Percentiles rank a stretch among this genome's conserved stretches.
Conservation (phyloP, 1,140 invertebrate genomes). For the Chironomus striatipennis region DNA sequence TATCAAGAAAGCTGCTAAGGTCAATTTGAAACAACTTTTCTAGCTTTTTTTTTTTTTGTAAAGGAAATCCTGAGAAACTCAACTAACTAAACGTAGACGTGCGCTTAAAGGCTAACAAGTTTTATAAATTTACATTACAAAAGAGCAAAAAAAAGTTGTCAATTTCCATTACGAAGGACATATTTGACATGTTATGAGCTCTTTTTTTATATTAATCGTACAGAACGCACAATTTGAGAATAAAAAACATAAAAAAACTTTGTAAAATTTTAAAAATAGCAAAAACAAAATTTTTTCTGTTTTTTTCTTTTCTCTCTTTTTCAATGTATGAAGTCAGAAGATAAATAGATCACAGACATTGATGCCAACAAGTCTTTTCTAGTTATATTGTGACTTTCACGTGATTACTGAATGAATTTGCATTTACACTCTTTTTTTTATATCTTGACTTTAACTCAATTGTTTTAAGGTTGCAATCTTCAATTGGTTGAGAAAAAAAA, state of each 20-base stretch:
- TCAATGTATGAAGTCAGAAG: neutral
- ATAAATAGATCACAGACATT: neutral
- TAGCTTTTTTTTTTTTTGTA: neutral
- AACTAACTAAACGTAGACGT: too few species aligned
- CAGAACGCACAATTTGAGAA: too few species aligned
- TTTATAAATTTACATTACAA: neutral
- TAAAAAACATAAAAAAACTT: too few species aligned
- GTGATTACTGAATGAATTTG: neutral
- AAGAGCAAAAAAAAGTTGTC: too few species aligned
- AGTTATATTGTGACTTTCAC: neutral
- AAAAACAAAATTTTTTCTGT: neutral
- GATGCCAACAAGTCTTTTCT: neutral
- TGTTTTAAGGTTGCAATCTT: neutral
- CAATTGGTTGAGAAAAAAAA: neutral
- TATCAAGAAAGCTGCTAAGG: constrained; percentile 6
- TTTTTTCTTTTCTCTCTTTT: neutral
- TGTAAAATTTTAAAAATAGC: too few species aligned
- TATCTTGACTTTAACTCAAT: neutral
- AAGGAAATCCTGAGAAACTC: too few species aligned
- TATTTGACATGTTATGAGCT: too few species aligned
- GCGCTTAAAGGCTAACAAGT: neutral
- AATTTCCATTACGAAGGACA: too few species aligned
- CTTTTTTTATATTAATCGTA: too few species aligned
- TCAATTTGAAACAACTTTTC: neutral
- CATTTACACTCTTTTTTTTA: neutral